Percentiles rank a stretch among this genome's conserved stretches.
Conservation (phyloP, 1,140 invertebrate species). For the Littorina saxatilis region DNA sequence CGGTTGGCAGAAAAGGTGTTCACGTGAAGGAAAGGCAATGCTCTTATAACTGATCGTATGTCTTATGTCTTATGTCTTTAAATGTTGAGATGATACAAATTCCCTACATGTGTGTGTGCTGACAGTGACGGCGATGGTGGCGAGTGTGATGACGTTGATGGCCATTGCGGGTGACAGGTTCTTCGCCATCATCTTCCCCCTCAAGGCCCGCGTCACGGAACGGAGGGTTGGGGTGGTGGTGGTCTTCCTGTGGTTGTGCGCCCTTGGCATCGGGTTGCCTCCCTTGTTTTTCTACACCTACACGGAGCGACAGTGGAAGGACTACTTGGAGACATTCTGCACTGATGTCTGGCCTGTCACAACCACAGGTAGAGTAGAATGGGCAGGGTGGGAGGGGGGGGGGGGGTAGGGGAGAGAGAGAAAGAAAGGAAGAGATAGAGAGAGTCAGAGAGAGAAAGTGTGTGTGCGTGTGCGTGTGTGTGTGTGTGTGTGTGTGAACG, state of each 20-base stretch:
- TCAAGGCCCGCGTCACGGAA: conserved; percentile 75
- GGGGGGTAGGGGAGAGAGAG: not conserved
- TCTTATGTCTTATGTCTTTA: too few relatives aligned
- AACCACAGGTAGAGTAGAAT: not conserved
- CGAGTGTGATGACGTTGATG: conserved; percentile 76
- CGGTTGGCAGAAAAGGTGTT: too few relatives aligned
- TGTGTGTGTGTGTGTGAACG: conserved; percentile 20
- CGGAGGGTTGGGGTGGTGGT: conserved; percentile 71
- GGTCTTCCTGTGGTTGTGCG: conserved; percentile 74
- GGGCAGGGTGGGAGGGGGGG: too few relatives aligned
- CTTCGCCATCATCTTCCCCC: conserved; percentile 77
- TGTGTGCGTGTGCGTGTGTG: too few relatives aligned
- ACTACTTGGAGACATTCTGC: conserved; percentile 66
- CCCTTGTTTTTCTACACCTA: conserved; percentile 72
- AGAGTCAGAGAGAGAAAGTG: too few relatives aligned
- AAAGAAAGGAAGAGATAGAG: not conserved
- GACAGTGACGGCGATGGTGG: conserved; percentile 76
- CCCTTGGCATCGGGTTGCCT: conserved; percentile 73
- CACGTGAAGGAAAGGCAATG: too few relatives aligned
- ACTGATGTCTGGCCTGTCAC: conserved; percentile 61
- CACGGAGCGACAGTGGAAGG: conserved; percentile 57
- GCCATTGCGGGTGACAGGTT: conserved; percentile 77
- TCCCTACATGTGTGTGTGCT: too few relatives aligned
- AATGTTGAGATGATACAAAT: too few relatives aligned
- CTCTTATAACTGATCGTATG: too few relatives aligned